Percentiles rank a stretch among this genome's conserved stretches.
Evolutionary conservation across 2,113 vertebrate species (phyloP).

Genomic region (Nasalis larvatus): DNA sequence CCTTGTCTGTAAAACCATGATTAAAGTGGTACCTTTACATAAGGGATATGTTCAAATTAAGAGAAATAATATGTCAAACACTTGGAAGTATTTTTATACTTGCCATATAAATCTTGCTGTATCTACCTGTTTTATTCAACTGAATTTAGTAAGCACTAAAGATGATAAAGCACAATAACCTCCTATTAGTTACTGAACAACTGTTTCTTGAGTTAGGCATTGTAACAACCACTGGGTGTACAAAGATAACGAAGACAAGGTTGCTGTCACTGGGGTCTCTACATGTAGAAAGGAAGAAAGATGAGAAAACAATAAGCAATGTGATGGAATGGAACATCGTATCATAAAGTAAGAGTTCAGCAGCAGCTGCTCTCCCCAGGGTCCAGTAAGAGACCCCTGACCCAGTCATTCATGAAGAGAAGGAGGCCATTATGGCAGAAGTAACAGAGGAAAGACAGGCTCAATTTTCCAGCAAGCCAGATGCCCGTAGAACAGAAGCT

Average conservation of each 20-base stretch:
- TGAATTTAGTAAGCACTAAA: neutral
- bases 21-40: neutral
- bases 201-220: neutral
- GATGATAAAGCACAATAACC: neutral
- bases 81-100: neutral
- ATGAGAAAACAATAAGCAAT: neutral
- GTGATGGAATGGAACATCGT: neutral
- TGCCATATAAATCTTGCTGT: no score
- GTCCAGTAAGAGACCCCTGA: neutral
- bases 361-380: neutral
- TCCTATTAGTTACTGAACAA: neutral
- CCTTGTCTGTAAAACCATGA: neutral
- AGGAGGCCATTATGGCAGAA: neutral
- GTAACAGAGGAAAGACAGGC: neutral
- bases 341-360: neutral
- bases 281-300: neutral
- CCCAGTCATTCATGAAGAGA: neutral
- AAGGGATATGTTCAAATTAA: neutral
- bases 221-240: neutral
- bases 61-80: neutral
- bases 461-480: no score
- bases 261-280: neutral
- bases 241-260: neutral
- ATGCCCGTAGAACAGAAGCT: no score
- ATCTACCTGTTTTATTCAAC: no score